phyloP scores from a whole-genome alignment of 2,113 vertebrate species.

The Sialia sialis region DNA sequence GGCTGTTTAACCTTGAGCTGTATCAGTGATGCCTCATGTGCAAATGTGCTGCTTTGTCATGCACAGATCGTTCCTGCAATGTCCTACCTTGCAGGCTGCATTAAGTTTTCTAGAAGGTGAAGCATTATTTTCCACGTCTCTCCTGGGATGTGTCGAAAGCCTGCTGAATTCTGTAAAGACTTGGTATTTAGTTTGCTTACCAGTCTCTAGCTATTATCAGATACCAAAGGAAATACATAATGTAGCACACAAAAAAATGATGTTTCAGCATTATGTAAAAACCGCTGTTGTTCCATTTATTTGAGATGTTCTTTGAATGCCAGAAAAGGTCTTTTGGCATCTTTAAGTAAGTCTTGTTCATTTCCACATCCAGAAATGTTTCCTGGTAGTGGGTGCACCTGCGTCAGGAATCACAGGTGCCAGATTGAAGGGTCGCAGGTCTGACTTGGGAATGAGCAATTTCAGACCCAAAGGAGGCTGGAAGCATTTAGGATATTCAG shows the following conservation, averaged over 20 bases:
- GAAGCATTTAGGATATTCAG: neutral
- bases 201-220: conserved; percentile 1
- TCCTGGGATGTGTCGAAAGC: neutral
- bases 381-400: neutral
- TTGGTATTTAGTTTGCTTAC: neutral
- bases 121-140: conserved; percentile 5
- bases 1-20: conserved; percentile 63
- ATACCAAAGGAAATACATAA: neutral
- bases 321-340: neutral
- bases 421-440: neutral
- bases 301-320: neutral
- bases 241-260: neutral
- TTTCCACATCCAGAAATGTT: neutral
- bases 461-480: neutral
- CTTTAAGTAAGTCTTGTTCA: neutral
- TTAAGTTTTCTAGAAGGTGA: conserved; percentile 55
- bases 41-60: conserved; percentile 61
- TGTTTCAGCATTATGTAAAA: conserved; percentile 36
- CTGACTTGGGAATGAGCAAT: neutral
- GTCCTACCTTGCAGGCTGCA: conserved; percentile 44
- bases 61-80: neutral
- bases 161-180: conserved; percentile 1
- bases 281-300: neutral
- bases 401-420: neutral
- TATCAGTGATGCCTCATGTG: conserved; percentile 2